Conservation (phyloP, 2,113 vertebrate genomes). For the Psilopsiagon aymara region DNA sequence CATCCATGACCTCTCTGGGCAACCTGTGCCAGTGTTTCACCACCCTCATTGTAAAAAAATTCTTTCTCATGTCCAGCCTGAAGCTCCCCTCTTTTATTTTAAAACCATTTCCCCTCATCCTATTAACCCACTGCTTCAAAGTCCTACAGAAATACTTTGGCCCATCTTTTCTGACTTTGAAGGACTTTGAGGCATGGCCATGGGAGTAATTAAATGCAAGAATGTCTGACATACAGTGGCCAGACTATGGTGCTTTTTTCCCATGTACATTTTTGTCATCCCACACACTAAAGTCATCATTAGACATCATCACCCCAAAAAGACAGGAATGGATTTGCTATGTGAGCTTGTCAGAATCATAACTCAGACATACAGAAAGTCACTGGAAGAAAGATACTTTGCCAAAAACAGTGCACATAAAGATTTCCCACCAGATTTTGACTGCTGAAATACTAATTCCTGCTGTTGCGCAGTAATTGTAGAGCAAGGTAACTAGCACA, state of each 20-base stretch:
- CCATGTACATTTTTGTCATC: neutral
- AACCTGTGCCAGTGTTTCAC: neutral
- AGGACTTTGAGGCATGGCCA: neutral
- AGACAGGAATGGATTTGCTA: neutral
- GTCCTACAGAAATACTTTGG: neutral
- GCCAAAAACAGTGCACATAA: neutral
- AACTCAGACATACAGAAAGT: neutral
- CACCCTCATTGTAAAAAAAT: neutral
- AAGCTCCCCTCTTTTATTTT: neutral
- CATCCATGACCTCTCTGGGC: neutral
- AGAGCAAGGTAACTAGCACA: neutral
- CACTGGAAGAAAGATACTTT: neutral
- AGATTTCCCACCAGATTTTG: neutral
- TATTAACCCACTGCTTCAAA: neutral
- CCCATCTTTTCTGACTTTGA: neutral
- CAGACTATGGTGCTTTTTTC: neutral
- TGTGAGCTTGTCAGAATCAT: neutral
- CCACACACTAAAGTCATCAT: neutral
- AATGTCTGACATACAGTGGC: neutral
- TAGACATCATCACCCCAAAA: neutral
- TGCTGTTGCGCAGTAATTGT: neutral
- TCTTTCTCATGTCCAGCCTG: neutral
- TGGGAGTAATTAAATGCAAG: rapidly evolving
- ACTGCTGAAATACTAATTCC: neutral
- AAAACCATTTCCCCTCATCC: neutral